Percentiles rank a stretch among this genome's conserved stretches.
phyloP scores from a whole-genome alignment of 1,140 invertebrate genomes.

The Phenacoccus solenopsis region DNA sequence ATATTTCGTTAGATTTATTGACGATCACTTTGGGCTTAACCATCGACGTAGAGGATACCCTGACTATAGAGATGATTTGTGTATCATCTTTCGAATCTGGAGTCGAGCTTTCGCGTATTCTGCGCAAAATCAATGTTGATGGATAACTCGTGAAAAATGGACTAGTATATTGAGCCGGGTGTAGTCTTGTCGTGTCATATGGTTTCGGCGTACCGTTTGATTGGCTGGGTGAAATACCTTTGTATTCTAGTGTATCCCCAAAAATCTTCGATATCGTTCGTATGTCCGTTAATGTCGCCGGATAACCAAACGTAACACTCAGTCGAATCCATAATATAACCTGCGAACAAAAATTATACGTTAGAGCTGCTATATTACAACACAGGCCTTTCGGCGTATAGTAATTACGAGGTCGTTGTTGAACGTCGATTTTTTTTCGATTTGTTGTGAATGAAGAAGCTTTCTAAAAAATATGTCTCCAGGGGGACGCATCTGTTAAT shows the following conservation, averaged over 20 bases:
- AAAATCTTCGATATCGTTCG: slow-evolving; percentile 6
- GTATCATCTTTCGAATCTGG: background rate
- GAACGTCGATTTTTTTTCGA: no score
- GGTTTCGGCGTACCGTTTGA: no score
- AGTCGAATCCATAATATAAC: slow-evolving; percentile 13
- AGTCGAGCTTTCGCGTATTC: background rate
- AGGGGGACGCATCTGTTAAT: no score
- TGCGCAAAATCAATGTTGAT: background rate
- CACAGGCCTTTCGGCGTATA: no score
- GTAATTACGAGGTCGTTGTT: no score
- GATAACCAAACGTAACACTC: slow-evolving; percentile 15
- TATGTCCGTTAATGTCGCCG: background rate
- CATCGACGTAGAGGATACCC: background rate
- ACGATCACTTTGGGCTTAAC: background rate
- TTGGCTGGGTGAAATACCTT: background rate
- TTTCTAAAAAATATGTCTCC: no score
- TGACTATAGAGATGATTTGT: background rate
- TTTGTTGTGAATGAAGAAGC: no score
- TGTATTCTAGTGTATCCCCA: background rate
- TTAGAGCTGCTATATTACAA: no score
- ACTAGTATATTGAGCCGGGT: background rate
- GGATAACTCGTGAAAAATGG: background rate
- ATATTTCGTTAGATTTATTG: background rate
- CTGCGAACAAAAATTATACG: background rate
- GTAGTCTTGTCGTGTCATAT: background rate